These are phyloP conservation scores for Enteromius viviparus DNA, from an alignment of 2,797 vertebrate genomes.

Conservation along the genomic window DNA sequence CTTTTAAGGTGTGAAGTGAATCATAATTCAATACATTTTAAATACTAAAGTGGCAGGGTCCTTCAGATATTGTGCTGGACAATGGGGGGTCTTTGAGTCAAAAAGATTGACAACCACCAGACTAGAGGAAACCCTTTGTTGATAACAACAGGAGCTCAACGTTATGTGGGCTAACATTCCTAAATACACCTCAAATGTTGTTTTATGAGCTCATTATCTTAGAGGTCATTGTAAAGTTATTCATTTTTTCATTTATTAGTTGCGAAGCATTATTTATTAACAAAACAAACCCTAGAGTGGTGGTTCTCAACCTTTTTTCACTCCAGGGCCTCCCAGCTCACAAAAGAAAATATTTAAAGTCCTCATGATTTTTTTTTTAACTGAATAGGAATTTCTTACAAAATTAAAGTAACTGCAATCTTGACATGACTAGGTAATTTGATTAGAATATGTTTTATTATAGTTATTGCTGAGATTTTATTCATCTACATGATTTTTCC, in stretches of 20 bases:
- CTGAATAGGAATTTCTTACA: background rate
- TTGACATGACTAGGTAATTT: background rate
- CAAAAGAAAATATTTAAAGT: background rate
- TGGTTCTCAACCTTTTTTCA: background rate
- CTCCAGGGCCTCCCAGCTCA: background rate
- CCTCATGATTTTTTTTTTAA: background rate
- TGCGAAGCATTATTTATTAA: background rate
- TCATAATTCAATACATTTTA: background rate
- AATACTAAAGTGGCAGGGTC: background rate
- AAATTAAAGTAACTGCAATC: background rate
- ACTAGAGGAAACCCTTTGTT: constrained; percentile 45
- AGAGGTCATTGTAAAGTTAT: constrained; percentile 3
- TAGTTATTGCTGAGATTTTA: background rate
- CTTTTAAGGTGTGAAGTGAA: background rate
- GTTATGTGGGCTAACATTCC: constrained; percentile 29
- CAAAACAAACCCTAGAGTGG: background rate
- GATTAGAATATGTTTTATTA: background rate
- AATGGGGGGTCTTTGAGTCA: background rate
- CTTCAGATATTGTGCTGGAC: background rate
- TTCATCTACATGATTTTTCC: background rate
- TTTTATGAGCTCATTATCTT: constrained; percentile 50
- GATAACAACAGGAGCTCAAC: constrained; percentile 34
- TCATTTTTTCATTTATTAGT: background rate
- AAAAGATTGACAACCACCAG: background rate
- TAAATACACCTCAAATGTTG: constrained; percentile 36